Evolutionary conservation across 2,888 invertebrate species (phyloP), one percentile per base, ranked within the genome.

Genomic region (Coleophora deauratella): DNA sequence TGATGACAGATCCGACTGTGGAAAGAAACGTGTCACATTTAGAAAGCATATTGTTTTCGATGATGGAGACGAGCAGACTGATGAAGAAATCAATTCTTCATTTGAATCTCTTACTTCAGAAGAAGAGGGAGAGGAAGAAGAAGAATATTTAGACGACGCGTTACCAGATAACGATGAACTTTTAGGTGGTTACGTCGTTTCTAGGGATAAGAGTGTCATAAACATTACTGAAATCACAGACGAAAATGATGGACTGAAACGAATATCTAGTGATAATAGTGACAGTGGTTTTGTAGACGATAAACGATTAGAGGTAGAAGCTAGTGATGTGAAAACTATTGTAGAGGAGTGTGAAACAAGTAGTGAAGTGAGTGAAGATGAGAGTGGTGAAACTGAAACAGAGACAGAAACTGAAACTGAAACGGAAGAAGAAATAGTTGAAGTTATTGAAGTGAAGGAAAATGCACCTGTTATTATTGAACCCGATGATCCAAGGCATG

Each of bases 241-340:
- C 12, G 59, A 53, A 2, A 57, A 59, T 11, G 66, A 70, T 8
- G 65, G 63, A 35, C 54, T 79, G 0, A 69, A 71, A 55, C 59
- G 73, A 51, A 74, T 81, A 46, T 73, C 76, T 1, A 78, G 76
- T 72, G 85, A 85, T 49, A 85, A 76, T 44, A 85, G 85, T 81
- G 85, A 85, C 42, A 85, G 85, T 77, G 85, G 85, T 1, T 85
- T 85, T 45, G 54, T 84, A 56, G 85, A 85, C 55, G 84, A 80
- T 49, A 78, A 55, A 41, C 43, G 43, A 41, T 72, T 66, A 37
- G 67, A 67, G 38, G 76, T 74, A 45, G 51, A 64, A 34, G 70
- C 64, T 13, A 69, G 67, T 62, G 74, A 62, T 52, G 27, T 55
- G 50, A 47, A 55, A 55, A 53, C 43, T 38, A 35, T 61, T 52